Conservation (phyloP, 2,797 vertebrate species). For the Synanceia verrucosa region DNA sequence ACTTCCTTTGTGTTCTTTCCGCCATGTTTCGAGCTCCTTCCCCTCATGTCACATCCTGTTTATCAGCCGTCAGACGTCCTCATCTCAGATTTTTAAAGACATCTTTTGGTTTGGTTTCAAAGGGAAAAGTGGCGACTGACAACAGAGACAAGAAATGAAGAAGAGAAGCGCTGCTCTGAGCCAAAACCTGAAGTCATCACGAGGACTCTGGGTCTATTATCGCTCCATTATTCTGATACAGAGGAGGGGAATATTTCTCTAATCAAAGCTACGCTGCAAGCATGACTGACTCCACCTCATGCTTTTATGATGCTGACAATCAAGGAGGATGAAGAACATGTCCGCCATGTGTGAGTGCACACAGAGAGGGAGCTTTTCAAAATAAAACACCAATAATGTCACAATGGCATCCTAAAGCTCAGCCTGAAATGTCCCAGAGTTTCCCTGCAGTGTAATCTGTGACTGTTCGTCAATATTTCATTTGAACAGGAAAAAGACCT, state of each 20-base stretch:
- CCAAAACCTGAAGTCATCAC: constrained; percentile 37
- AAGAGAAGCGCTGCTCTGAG: neutral
- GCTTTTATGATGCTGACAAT: constrained; percentile 64
- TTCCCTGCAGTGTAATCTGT: neutral
- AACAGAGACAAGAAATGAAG: constrained; percentile 30
- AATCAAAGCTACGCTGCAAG: constrained; percentile 74
- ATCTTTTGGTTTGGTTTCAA: constrained; percentile 56
- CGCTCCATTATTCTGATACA: constrained; percentile 54
- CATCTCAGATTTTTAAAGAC: constrained; percentile 22
- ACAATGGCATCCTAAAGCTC: neutral
- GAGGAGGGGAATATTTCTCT: constrained; percentile 63
- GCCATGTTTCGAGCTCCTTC: constrained; percentile 11
- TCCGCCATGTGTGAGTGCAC: constrained; percentile 44
- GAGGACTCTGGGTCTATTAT: constrained; percentile 54
- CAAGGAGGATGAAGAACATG: constrained; percentile 59
- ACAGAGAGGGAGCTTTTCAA: neutral
- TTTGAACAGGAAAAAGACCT: neutral
- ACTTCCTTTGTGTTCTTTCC: constrained; percentile 41
- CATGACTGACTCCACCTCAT: constrained; percentile 71
- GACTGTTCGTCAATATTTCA: too few relatives aligned
- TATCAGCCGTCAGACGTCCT: constrained; percentile 4
- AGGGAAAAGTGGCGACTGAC: constrained; percentile 37
- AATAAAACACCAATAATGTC: neutral
- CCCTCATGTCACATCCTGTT: constrained; percentile 12
- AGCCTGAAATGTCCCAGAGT: neutral